Conservation (phyloP, 2,888 invertebrate genomes). For the Alitta virens region DNA sequence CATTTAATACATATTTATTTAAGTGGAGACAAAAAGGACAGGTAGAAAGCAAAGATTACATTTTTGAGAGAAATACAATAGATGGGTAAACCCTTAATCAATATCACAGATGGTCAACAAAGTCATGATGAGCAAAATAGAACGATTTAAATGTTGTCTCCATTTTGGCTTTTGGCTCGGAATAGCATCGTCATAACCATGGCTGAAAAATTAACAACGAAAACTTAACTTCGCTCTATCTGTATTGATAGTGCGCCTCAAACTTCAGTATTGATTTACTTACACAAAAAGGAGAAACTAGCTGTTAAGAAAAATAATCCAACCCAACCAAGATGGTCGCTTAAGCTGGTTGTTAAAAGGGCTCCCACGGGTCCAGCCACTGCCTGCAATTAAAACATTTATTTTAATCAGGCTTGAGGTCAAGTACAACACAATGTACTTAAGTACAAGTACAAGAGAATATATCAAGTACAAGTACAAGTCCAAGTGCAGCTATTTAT, state of each 20-base stretch:
- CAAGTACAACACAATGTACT: too few species aligned
- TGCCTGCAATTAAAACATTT: slow-evolving; percentile 27
- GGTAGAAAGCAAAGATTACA: too few species aligned
- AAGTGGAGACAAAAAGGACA: too few species aligned
- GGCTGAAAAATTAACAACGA: background rate
- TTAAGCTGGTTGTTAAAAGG: slow-evolving; percentile 34
- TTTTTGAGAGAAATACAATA: too few species aligned
- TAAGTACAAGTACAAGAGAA: too few species aligned
- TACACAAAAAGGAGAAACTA: slow-evolving; percentile 36
- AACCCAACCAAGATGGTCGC: slow-evolving; percentile 42
- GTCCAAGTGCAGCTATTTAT: too few species aligned
- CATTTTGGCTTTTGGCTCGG: background rate
- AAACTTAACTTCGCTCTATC: too few species aligned
- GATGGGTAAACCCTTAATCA: too few species aligned
- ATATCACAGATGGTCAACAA: too few species aligned
- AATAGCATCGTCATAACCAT: background rate
- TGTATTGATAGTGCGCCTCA: background rate
- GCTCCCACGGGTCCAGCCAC: slow-evolving; percentile 36
- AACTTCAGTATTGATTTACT: slow-evolving; percentile 24
- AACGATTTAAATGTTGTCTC: background rate
- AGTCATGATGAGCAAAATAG: background rate
- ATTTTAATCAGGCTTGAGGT: too few species aligned
- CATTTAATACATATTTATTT: too few species aligned
- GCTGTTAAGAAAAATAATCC: slow-evolving; percentile 45
- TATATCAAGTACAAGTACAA: too few species aligned